Evolutionary conservation across 2,888 invertebrate genomes (phyloP), one percentile per base, ranked within the genome.

Genomic region (Limenitis camilla): DNA sequence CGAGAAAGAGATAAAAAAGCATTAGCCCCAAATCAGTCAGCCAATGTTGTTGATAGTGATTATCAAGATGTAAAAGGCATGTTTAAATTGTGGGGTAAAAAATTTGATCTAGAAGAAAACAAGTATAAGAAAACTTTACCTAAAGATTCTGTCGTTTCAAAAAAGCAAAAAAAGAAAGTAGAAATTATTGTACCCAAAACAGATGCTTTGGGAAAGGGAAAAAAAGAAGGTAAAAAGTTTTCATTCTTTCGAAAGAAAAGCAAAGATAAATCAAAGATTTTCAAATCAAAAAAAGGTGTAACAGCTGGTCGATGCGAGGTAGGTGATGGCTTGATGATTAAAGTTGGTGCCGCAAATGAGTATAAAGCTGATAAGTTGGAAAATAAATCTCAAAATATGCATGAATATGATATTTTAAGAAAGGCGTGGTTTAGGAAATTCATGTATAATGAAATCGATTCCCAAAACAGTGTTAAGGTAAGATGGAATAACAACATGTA

Each of bases 11-110:
- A 45, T 6, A 60, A 58, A 30, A 66, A 63, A 58, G 57, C 58
- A n/a, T 66, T 59, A 27, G 9, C 8, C 6, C 29, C 52, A 0
- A 63, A 69, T 32, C 68, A 66, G 66, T 61, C 66, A 8, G 58
- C 55, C 5, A 66, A 62, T 39, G 59, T 66, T 11, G 60, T 67
- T 0, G 74, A 74, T 5, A 69, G 66, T 45, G 76, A 77, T 28
- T 60, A 59, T 10, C 75, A 76, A 58, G 72, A 73, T 4, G 80
- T 76, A 2, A 75, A 74, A 65, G 76, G 74, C 2, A 82, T 81
- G 81, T 82, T 83, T 51, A 80, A 79, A 55, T 56, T 81, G 35
- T 82, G 81, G 82, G 76, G 79, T 0, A 78, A 78, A 50, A 81
- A 77, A 60, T 77, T 80, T 30, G 72, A 81, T 59, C 67, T 78